Evolutionary conservation across 2,113 vertebrate species (phyloP).

Genomic region (Saguinus imperator): DNA sequence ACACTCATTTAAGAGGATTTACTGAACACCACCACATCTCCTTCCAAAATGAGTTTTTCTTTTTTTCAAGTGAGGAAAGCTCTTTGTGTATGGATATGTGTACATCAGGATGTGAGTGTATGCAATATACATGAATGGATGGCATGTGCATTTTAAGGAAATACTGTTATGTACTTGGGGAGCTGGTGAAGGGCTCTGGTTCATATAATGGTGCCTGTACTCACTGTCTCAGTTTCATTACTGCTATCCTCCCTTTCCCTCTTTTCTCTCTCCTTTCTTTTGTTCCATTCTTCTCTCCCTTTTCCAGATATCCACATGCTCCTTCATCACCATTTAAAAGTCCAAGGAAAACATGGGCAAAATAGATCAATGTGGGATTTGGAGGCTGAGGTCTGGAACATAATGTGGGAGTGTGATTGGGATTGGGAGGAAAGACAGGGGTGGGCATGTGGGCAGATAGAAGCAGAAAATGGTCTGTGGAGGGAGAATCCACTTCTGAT

Average conservation of each 20-base stretch:
- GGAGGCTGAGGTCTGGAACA: neutral
- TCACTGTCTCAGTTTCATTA: neutral
- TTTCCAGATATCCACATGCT: neutral
- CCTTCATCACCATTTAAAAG: constrained; percentile 7
- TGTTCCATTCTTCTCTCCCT: neutral
- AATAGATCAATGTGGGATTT: neutral
- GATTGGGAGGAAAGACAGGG: neutral
- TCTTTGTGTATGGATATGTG: neutral
- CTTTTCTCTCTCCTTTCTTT: neutral
- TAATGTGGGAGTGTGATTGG: neutral
- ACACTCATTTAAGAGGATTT: neutral
- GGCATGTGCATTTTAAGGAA: neutral
- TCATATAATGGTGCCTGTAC: neutral
- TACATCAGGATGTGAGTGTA: neutral
- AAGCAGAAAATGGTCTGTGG: neutral
- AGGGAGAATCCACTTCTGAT: neutral
- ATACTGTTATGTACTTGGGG: neutral
- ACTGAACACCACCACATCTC: neutral
- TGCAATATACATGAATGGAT: neutral
- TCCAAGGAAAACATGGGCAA: neutral
- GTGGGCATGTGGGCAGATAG: neutral
- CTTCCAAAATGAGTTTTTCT: neutral
- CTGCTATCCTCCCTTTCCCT: neutral
- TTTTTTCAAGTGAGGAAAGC: neutral
- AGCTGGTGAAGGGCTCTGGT: neutral